Evolutionary conservation across 2,888 invertebrate genomes (phyloP).

Genomic region (Scaptomyza reducta): DNA sequence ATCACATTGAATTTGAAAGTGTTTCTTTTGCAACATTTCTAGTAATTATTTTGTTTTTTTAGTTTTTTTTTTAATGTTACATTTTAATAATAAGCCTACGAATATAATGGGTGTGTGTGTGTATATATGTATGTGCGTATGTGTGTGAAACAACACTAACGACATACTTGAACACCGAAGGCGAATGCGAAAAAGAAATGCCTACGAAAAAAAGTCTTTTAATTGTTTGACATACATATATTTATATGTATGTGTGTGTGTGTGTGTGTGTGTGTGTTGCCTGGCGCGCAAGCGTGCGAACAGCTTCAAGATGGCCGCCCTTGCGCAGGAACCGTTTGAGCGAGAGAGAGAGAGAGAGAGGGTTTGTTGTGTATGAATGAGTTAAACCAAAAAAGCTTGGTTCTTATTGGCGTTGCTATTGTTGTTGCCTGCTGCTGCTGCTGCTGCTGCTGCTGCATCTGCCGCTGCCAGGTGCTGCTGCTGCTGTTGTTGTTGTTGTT

Average conservation of each 20-base stretch:
- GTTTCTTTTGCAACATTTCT: slow-evolving; percentile 74
- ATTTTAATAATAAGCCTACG: slow-evolving; percentile 62
- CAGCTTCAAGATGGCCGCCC: slow-evolving; percentile 73
- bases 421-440: slow-evolving; percentile 45
- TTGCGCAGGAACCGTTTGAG: slow-evolving; percentile 60
- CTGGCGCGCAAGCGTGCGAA: slow-evolving; percentile 58
- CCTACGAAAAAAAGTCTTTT: slow-evolving; percentile 82
- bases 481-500: slow-evolving; percentile 73
- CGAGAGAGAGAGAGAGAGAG: slow-evolving; percentile 15
- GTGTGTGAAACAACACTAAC: slow-evolving; percentile 35
- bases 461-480: slow-evolving; percentile 65
- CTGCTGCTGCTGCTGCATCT: slow-evolving; percentile 64
- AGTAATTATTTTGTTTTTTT: slow-evolving; percentile 52
- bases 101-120: slow-evolving; percentile 41
- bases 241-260: slow-evolving; percentile 2
- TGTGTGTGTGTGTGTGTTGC: slow-evolving; percentile 23
- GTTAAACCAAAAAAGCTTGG: slow-evolving; percentile 83
- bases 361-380: slow-evolving; percentile 10
- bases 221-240: slow-evolving; percentile 28
- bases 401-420: slow-evolving; percentile 68
- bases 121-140: slow-evolving; percentile 29
- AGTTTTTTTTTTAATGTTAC: slow-evolving; percentile 34
- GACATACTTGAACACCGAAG: slow-evolving; percentile 65
- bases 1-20: slow-evolving; percentile 78
- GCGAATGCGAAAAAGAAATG: slow-evolving; percentile 70